Conservation (phyloP, 1,140 invertebrate species). For the Polypedilum pembai region DNA sequence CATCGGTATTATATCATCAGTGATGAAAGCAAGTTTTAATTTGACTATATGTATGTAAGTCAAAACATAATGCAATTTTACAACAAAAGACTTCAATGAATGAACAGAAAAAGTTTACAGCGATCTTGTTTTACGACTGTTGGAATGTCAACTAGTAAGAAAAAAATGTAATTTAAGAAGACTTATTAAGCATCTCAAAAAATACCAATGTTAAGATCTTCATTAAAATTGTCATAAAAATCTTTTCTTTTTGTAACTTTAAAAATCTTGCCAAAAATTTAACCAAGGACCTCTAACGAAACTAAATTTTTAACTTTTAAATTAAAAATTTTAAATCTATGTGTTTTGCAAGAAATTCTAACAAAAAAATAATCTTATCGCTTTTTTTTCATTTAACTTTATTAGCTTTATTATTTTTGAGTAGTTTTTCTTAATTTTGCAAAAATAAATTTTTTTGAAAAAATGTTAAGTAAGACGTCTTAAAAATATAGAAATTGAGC, state of each 20-base stretch:
- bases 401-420: too few species aligned
- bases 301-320: background rate
- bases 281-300: background rate
- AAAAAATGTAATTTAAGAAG: background rate
- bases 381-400: too few species aligned
- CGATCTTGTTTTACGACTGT: background rate
- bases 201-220: background rate
- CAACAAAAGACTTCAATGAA: slow-evolving; percentile 6
- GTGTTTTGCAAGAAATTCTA: too few species aligned
- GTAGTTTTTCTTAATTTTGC: too few species aligned
- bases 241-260: background rate
- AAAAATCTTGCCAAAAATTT: background rate
- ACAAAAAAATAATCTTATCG: too few species aligned
- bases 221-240: background rate
- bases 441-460: too few species aligned
- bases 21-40: background rate
- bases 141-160: background rate
- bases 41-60: background rate
- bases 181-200: background rate
- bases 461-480: too few species aligned
- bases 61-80: background rate
- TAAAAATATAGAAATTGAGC: too few species aligned
- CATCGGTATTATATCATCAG: background rate
- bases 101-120: background rate
- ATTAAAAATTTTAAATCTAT: too few species aligned